Evolutionary conservation across 2,113 vertebrate genomes (phyloP).

Genomic region (Probosciger aterrimus): DNA sequence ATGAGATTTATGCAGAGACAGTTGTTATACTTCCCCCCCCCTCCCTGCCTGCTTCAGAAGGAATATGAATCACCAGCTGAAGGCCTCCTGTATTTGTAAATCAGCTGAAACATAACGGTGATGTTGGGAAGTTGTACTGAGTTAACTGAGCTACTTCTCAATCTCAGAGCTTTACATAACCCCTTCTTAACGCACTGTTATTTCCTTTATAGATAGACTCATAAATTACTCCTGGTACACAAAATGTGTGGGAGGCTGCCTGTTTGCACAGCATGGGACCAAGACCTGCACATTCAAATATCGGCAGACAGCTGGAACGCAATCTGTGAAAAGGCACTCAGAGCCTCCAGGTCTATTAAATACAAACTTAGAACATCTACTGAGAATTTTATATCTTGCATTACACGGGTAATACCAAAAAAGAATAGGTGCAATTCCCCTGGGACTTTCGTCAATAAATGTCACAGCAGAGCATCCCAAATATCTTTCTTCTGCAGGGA

Average conservation of each 20-base stretch:
- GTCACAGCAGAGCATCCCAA: background rate
- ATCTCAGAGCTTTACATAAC: conserved; percentile 65
- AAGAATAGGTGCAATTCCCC: conserved; percentile 40
- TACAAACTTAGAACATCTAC: conserved; percentile 64
- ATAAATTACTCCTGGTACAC: conserved; percentile 72
- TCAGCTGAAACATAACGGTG: conserved; percentile 46
- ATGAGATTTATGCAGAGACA: conserved; percentile 43
- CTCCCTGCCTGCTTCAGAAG: background rate
- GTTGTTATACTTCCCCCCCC: background rate
- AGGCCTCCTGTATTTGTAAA: conserved; percentile 61
- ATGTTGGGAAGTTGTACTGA: conserved; percentile 63
- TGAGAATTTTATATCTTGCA: conserved; percentile 61
- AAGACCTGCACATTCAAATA: conserved; percentile 67
- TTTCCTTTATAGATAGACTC: conserved; percentile 68
- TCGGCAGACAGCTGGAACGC: conserved; percentile 67
- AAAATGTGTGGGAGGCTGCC: conserved; percentile 62
- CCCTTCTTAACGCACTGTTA: conserved; percentile 60
- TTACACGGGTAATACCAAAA: conserved; percentile 3
- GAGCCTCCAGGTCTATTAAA: conserved; percentile 67
- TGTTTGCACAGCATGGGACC: conserved; percentile 67
- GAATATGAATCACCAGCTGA: conserved; percentile 46
- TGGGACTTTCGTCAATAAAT: conserved; percentile 42
- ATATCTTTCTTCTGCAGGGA: background rate
- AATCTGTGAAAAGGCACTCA: conserved; percentile 70
- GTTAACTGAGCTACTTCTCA: conserved; percentile 66